These are phyloP conservation scores for Oncopodura yosiiana DNA, from an alignment of 1,140 invertebrate species.

Conservation along the genomic window DNA sequence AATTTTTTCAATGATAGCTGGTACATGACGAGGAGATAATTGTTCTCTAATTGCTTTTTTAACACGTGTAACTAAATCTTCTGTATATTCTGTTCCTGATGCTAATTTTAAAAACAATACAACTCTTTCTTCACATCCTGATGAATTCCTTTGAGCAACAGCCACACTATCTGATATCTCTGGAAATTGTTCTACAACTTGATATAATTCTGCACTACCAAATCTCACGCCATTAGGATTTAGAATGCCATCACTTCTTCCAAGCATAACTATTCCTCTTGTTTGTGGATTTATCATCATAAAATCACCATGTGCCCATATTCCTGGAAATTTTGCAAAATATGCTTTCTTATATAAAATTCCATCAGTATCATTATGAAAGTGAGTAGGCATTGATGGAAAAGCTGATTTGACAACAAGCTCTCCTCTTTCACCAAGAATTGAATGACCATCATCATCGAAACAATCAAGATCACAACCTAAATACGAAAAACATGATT, in stretches of 20 bases:
- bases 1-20: conserved; percentile 43
- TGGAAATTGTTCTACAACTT: conserved; percentile 47
- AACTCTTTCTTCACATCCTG: conserved; percentile 45
- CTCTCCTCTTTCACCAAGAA: conserved; percentile 47
- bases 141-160: conserved; percentile 42
- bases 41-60: conserved; percentile 42
- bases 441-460: conserved; percentile 39
- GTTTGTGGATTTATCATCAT: conserved; percentile 46
- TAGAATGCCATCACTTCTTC: conserved; percentile 50
- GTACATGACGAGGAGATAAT: conserved; percentile 48
- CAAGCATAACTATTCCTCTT: conserved; percentile 50
- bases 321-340: conserved; percentile 41
- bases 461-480: conserved; percentile 46
- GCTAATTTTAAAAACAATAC: conserved; percentile 49
- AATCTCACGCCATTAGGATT: conserved; percentile 55
- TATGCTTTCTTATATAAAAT: conserved; percentile 49
- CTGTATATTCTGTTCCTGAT: conserved; percentile 38
- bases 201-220: conserved; percentile 54
- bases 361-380: conserved; percentile 49
- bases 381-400: conserved; percentile 51
- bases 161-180: conserved; percentile 48
- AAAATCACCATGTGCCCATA: conserved; percentile 50
- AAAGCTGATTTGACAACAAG: conserved; percentile 51
- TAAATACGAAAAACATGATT: too few species aligned
- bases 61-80: conserved; percentile 41